phyloP scores from a whole-genome alignment of 2,797 vertebrate species.

The Hippoglossus hippoglossus region DNA sequence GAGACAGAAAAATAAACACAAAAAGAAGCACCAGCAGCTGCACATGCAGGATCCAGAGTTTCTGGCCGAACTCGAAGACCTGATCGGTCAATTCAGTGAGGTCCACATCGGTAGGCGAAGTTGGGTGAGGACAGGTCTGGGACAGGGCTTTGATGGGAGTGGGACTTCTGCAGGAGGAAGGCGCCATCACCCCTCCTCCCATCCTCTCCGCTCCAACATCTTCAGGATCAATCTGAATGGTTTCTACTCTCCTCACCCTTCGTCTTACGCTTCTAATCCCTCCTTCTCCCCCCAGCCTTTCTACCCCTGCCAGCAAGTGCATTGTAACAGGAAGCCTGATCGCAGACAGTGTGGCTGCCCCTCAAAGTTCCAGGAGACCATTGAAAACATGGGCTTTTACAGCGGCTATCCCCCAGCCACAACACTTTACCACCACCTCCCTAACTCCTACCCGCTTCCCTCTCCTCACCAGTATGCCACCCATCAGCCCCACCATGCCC shows the following conservation, averaged over 20 bases:
- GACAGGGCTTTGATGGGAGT: slow-evolving; percentile 66
- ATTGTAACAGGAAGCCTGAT: slow-evolving; percentile 94
- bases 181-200: slow-evolving; percentile 76
- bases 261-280: slow-evolving; percentile 69
- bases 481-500: slow-evolving; percentile 91
- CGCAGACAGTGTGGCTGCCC: slow-evolving; percentile 87
- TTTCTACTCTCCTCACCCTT: slow-evolving; percentile 94
- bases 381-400: slow-evolving; percentile 94
- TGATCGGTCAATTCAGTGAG: slow-evolving; percentile 90
- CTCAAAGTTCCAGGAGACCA: slow-evolving; percentile 81
- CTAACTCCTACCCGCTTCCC: slow-evolving; percentile 89
- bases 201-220: slow-evolving; percentile 93
- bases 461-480: slow-evolving; percentile 84
- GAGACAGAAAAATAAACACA: slow-evolving; percentile 94
- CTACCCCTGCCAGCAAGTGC: slow-evolving; percentile 92
- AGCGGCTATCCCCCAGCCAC: slow-evolving; percentile 89
- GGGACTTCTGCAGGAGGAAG: slow-evolving; percentile 66
- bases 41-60: slow-evolving; percentile 94
- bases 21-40: slow-evolving; percentile 96
- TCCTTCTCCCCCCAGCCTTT: slow-evolving; percentile 87
- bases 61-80: slow-evolving; percentile 92
- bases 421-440: slow-evolving; percentile 90
- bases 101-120: slow-evolving; percentile 92
- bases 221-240: slow-evolving; percentile 98
- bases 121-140: slow-evolving; percentile 65